Conservation (phyloP, 2,797 vertebrate species). For the Chromis chromis region DNA sequence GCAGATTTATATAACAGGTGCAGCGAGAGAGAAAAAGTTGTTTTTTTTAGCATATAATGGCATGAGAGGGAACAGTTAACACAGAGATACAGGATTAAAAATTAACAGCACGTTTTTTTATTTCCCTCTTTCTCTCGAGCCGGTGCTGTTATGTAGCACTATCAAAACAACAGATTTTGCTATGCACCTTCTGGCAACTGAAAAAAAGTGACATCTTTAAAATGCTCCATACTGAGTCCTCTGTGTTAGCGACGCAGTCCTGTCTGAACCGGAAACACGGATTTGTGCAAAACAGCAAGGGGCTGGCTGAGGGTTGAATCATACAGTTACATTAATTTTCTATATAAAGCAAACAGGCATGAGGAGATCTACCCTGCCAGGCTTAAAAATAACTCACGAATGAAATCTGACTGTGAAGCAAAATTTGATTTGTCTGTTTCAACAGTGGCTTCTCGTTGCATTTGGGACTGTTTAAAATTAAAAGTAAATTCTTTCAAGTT, state of each 20-base stretch:
- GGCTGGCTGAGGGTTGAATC: background rate
- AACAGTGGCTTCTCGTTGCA: slow-evolving; percentile 11
- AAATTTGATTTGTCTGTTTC: slow-evolving; percentile 16
- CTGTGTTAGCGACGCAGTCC: slow-evolving; percentile 13
- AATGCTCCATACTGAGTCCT: slow-evolving; percentile 14
- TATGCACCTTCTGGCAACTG: slow-evolving; percentile 30
- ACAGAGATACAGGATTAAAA: background rate
- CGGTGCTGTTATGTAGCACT: background rate
- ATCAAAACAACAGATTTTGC: slow-evolving; percentile 29
- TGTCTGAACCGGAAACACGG: slow-evolving; percentile 41
- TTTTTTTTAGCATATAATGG: background rate
- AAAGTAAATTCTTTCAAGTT: slow-evolving; percentile 29
- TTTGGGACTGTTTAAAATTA: slow-evolving; percentile 16
- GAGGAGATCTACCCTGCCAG: background rate
- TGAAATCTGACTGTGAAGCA: slow-evolving; percentile 4
- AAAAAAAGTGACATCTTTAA: slow-evolving; percentile 15
- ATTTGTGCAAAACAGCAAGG: slow-evolving; percentile 20
- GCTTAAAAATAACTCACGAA: slow-evolving; percentile 6
- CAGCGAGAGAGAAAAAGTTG: background rate
- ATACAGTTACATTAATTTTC: background rate
- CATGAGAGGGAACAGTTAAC: background rate
- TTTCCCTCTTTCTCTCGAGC: background rate
- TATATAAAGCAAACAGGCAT: slow-evolving; percentile 21
- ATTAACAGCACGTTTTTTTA: background rate
- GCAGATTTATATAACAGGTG: background rate